Base-by-base conservation (phyloP, 1,140 invertebrate genomes). In the Drosophila baimaii region DNA sequence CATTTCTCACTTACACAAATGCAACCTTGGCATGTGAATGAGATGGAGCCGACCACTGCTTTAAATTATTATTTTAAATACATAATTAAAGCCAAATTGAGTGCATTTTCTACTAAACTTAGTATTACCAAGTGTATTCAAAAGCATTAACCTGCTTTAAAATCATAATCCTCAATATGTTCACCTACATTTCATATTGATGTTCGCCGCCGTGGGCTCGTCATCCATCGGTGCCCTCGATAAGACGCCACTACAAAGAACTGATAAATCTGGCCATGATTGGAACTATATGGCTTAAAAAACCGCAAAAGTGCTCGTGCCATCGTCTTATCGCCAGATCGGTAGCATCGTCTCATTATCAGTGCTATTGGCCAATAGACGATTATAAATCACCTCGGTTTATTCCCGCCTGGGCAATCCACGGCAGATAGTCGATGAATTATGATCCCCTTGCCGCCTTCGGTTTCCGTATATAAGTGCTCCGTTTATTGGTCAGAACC, bases 361-460 rank as follows among this genome's bases (percentile, higher is more conserved):
- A 35, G 35, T 49, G 25, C n/a, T 33, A 52, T 51, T 52, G 62
- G 62, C 46, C 35, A 52, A 69, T 69, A 66, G 12, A 29, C 51
- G 41, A 39, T 71, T 49, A 33, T 72, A 72, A 72, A 72, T 72
- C 54, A 72, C 13, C 19, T 47, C 33, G 51, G 51, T 47, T 70
- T 39, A 71, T 57, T 57, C 43, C 66, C 27, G 19, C 5, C 27
- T 21, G 35, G 52, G 21, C 43, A 71, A 49, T 71, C 27, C 52
- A 39, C 13, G 5, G 33, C 9, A 58, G 69, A 72, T 72, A 71
- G 66, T 71, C 69, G 9, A 72, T 72, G 69, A 72, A 49, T 33
- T 72, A 72, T 29, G 69, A 71, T 72, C 25, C 33, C 21, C 19
- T 2, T 21, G 25, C 27, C 10, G 2, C 25, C 33, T 5, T 8